Conservation (phyloP, 2,797 vertebrate species). For the Xiphorhynchus erythropygius region DNA sequence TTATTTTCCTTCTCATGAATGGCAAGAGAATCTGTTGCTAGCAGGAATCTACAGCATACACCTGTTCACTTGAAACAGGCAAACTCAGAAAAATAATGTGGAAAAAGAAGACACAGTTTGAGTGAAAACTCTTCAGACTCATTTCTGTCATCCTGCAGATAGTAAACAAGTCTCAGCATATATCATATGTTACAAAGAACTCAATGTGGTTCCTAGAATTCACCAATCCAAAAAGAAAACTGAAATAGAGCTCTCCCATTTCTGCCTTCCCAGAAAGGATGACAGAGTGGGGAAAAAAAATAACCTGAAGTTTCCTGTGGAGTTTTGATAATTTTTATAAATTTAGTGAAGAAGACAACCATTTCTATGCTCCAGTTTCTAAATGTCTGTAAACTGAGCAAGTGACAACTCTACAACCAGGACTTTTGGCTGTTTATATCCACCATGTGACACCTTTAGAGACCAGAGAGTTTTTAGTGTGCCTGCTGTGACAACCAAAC, state of each 20-base stretch:
- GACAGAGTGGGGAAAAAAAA: not conserved
- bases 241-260: not conserved
- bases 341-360: not conserved
- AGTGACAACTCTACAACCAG: not conserved
- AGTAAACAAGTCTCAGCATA: not conserved
- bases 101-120: not conserved
- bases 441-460: not conserved
- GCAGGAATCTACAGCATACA: not conserved
- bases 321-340: not conserved
- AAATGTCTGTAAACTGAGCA: not conserved
- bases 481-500: not conserved
- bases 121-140: not conserved
- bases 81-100: not conserved
- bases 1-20: not conserved
- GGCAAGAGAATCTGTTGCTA: not conserved
- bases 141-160: not conserved
- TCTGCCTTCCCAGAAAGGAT: not conserved
- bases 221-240: not conserved
- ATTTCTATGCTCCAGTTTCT: not conserved
- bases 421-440: not conserved
- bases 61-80: not conserved
- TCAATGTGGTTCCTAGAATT: not conserved
- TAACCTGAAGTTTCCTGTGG: not conserved
- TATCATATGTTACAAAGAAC: not conserved
- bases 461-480: not conserved